Evolutionary conservation across 2,888 invertebrate species (phyloP).

Genomic region (Microchrysa polita): DNA sequence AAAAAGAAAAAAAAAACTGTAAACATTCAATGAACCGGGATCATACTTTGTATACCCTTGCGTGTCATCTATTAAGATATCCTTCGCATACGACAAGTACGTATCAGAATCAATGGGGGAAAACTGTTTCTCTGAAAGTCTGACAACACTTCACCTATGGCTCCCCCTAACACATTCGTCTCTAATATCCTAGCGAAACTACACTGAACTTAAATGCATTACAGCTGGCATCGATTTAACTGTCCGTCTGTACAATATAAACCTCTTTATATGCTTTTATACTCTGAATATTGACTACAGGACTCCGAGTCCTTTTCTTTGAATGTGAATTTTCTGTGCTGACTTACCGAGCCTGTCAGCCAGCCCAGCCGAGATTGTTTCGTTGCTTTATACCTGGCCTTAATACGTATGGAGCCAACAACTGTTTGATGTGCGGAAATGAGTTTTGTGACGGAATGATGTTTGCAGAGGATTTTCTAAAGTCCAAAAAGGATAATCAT

Average conservation of each 20-base stretch:
- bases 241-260: background rate
- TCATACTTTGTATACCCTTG: too few species aligned
- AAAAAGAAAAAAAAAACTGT: too few species aligned
- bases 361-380: background rate
- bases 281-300: background rate
- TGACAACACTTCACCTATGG: background rate
- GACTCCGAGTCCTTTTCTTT: conserved; percentile 1
- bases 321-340: background rate
- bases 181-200: too few species aligned
- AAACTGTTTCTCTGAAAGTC: background rate
- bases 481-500: conserved; percentile 36
- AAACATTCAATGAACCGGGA: too few species aligned
- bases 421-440: conserved; percentile 37
- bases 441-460: conserved; percentile 34
- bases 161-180: background rate
- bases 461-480: conserved; percentile 30
- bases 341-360: background rate
- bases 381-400: background rate
- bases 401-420: too few species aligned
- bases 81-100: background rate
- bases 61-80: too few species aligned
- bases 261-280: conserved; percentile 8
- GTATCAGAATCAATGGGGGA: background rate
- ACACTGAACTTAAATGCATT: background rate
- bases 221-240: conserved; percentile 4